Conservation (phyloP, 2,113 vertebrate species). For the Dinomys branickii region DNA sequence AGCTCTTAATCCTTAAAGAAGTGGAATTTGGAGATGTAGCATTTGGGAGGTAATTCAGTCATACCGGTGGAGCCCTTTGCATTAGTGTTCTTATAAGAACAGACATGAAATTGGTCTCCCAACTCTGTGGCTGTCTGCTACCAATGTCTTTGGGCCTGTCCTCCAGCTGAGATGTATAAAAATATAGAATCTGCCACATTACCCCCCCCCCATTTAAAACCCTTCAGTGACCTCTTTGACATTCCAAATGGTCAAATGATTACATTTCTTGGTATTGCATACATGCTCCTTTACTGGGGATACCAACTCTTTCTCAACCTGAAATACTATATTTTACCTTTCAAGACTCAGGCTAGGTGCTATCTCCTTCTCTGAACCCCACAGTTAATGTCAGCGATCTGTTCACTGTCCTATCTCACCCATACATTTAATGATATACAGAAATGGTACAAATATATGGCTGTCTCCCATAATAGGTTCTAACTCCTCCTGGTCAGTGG, state of each 20-base stretch:
- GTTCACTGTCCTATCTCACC: not conserved
- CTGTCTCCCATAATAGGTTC: not conserved
- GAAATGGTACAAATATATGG: not conserved
- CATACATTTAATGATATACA: not conserved
- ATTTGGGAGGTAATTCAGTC: not conserved
- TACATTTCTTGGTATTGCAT: not conserved
- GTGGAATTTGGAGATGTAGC: not conserved
- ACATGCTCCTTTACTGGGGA: not conserved
- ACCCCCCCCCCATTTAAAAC: not conserved
- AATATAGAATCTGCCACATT: constrained; percentile 12
- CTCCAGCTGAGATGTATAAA: not conserved
- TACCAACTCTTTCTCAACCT: not conserved
- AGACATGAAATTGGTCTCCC: not conserved
- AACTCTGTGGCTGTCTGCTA: not conserved
- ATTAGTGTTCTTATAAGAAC: not conserved
- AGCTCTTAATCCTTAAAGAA: not conserved
- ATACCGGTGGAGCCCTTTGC: not conserved
- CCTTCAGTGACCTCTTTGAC: not conserved
- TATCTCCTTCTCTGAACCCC: not conserved
- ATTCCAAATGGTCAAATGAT: not conserved
- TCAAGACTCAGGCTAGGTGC: not conserved
- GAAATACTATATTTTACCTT: not conserved
- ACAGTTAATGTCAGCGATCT: not conserved
- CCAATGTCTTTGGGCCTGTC: not conserved
- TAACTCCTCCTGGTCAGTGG: not conserved